Evolutionary conservation across 2,113 vertebrate genomes (phyloP).

Genomic region (Alces alces): DNA sequence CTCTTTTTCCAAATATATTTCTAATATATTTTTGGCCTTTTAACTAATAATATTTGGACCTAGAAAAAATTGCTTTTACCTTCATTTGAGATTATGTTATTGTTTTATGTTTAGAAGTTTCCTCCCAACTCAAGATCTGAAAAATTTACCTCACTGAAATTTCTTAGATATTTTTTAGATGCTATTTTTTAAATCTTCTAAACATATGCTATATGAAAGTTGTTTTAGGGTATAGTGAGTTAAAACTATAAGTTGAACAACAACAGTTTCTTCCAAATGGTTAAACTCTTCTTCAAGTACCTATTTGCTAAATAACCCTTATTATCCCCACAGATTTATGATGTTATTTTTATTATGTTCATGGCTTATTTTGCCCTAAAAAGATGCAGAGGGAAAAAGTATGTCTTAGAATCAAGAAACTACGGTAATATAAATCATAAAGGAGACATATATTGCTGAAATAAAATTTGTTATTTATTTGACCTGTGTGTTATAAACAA

Average conservation of each 20-base stretch:
- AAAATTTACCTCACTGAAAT: background rate
- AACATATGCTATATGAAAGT: background rate
- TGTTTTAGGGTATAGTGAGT: background rate
- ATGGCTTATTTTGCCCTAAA: background rate
- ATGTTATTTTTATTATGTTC: background rate
- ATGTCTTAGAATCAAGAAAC: conserved; percentile 29
- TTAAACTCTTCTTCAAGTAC: background rate
- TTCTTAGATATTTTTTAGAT: background rate
- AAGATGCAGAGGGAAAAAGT: background rate
- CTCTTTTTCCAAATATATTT: background rate
- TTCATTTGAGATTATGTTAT: background rate
- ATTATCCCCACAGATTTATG: background rate
- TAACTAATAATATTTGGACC: background rate
- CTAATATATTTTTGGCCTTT: background rate
- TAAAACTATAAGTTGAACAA: background rate
- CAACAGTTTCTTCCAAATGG: background rate
- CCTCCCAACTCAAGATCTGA: background rate
- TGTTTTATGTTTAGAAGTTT: background rate
- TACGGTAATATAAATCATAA: background rate
- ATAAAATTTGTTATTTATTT: conserved; percentile 65
- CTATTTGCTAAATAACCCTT: background rate
- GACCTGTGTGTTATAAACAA: conserved; percentile 53
- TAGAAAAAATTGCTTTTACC: background rate
- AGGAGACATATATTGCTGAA: conserved; percentile 23
- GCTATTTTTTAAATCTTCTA: background rate